Conservation (phyloP, 1,140 invertebrate species). For the Oryctes rhinoceros region DNA sequence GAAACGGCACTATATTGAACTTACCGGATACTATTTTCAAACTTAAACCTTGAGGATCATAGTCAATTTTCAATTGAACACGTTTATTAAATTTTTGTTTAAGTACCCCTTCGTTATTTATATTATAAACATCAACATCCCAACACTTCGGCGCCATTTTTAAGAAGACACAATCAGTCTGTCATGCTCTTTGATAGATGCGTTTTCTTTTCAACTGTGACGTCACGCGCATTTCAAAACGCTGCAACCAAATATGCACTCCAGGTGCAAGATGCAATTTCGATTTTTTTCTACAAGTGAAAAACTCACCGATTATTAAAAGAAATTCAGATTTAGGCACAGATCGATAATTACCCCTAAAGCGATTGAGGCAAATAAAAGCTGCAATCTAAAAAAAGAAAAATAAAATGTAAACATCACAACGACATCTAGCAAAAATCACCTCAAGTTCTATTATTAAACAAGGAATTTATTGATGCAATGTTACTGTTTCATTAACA, state of each 20-base stretch:
- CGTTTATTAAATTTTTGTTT: constrained; percentile 73
- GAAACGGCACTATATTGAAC: constrained; percentile 40
- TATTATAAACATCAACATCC: constrained; percentile 73
- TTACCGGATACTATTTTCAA: constrained; percentile 72
- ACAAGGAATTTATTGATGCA: too few relatives aligned
- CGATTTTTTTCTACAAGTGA: neutral
- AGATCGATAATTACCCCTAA: too few relatives aligned
- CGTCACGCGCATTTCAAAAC: neutral
- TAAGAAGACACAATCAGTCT: constrained; percentile 38
- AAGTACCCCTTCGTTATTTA: constrained; percentile 71
- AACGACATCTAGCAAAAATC: too few relatives aligned
- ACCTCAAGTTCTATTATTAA: too few relatives aligned
- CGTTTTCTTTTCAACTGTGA: constrained; percentile 25
- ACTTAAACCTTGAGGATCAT: constrained; percentile 79
- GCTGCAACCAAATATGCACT: constrained; percentile 5
- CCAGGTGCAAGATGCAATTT: neutral
- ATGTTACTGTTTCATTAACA: too few relatives aligned
- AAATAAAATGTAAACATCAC: too few relatives aligned
- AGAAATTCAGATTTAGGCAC: too few relatives aligned
- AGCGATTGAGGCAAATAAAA: neutral
- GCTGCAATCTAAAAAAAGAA: too few relatives aligned
- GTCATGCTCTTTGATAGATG: constrained; percentile 7
- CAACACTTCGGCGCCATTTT: constrained; percentile 75
- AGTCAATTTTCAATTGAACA: constrained; percentile 75
- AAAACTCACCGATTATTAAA: too few relatives aligned